Conservation (phyloP, 2,888 invertebrate genomes). For the Pycnomerus fuliginosus region DNA sequence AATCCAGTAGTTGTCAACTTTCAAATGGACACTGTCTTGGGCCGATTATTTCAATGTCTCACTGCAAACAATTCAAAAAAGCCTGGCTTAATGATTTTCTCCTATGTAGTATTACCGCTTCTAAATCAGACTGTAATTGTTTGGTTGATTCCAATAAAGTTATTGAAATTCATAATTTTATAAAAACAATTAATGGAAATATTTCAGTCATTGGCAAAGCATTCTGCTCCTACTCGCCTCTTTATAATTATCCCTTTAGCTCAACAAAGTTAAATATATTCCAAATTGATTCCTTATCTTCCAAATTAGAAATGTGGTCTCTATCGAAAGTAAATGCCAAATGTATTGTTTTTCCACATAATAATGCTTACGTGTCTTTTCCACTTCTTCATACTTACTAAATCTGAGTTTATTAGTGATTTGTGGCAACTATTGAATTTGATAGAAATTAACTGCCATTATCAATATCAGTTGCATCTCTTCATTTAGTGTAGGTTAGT, state of each 20-base stretch:
- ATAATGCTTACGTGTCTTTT: too few relatives aligned
- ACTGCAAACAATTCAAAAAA: constrained; percentile 3
- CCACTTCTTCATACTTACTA: too few relatives aligned
- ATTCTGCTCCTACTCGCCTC: neutral
- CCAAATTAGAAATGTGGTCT: too few relatives aligned
- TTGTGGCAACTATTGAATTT: too few relatives aligned
- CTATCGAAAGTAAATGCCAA: too few relatives aligned
- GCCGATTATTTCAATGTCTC: neutral
- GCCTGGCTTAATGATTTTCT: neutral
- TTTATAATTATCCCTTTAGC: neutral
- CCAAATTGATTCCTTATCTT: too few relatives aligned
- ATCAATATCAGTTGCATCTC: too few relatives aligned
- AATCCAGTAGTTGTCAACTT: neutral
- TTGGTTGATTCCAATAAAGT: constrained; percentile 1
- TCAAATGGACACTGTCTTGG: neutral
- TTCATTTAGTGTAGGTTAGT: too few relatives aligned
- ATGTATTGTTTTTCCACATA: too few relatives aligned
- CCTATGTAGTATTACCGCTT: neutral
- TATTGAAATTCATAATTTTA: constrained; percentile 6
- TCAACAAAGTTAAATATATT: neutral
- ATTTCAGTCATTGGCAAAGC: neutral
- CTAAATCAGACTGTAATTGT: constrained; percentile 2
- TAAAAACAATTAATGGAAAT: neutral
- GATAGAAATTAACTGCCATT: too few relatives aligned
- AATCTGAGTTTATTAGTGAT: too few relatives aligned